Evolutionary conservation across 1,140 invertebrate species (phyloP).

Genomic region (Oppia nitens): DNA sequence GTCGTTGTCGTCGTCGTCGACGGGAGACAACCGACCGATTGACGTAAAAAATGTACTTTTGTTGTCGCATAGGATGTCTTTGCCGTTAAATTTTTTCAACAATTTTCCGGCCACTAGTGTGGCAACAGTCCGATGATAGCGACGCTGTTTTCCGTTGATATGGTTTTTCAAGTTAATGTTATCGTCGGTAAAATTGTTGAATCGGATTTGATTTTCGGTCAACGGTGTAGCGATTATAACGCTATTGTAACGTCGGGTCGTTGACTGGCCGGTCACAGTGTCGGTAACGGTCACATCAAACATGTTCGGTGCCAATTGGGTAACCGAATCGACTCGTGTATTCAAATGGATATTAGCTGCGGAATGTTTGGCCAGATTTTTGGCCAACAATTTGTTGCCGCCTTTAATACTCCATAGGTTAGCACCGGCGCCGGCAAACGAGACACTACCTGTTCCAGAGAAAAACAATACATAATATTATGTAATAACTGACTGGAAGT

Average conservation of each 20-base stretch:
- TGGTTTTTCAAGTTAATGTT: conserved; percentile 24
- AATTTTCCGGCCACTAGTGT: conserved; percentile 40
- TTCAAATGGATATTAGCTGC: conserved; percentile 29
- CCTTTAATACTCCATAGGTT: conserved; percentile 42
- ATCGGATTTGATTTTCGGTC: conserved; percentile 29
- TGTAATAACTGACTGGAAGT: too few relatives aligned
- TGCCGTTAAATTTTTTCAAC: conserved; percentile 25
- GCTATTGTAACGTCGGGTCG: conserved; percentile 34
- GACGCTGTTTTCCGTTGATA: neutral
- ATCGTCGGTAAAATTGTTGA: conserved; percentile 29
- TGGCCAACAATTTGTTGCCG: conserved; percentile 41
- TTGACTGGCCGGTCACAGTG: neutral
- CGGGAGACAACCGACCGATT: conserved; percentile 29
- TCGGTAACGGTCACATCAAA: conserved; percentile 8
- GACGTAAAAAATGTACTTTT: conserved; percentile 29
- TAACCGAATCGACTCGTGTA: conserved; percentile 26
- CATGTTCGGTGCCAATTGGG: conserved; percentile 20
- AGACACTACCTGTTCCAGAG: conserved; percentile 30
- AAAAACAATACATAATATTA: too few relatives aligned
- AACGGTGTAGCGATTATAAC: conserved; percentile 42
- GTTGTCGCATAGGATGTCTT: conserved; percentile 32
- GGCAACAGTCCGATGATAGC: conserved; percentile 38
- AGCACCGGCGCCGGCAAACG: conserved; percentile 36
- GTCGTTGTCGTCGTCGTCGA: conserved; percentile 24
- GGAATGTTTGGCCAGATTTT: conserved; percentile 30